Evolutionary conservation across 2,888 invertebrate genomes (phyloP).

Genomic region (Harpagoxenus sublaevis): DNA sequence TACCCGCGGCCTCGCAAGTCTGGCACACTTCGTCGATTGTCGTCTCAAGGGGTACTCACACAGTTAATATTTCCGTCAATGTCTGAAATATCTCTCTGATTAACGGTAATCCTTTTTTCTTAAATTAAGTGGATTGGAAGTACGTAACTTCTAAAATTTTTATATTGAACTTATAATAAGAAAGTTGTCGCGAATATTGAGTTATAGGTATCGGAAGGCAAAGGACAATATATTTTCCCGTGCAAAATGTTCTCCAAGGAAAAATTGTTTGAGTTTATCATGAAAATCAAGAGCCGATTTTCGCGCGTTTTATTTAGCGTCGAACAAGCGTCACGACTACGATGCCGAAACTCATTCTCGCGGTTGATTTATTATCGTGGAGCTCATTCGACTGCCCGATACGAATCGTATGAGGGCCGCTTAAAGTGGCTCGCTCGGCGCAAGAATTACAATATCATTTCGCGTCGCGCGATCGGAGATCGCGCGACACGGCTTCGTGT

Average conservation of each 20-base stretch:
- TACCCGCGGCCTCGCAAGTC: slow-evolving; percentile 43
- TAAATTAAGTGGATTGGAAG: not conserved
- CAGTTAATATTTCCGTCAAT: not conserved
- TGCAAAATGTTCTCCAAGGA: not conserved
- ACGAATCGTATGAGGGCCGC: slow-evolving; percentile 50
- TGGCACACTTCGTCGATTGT: slow-evolving; percentile 46
- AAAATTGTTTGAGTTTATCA: not conserved
- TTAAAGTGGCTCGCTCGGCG: slow-evolving; percentile 28
- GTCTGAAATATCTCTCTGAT: not conserved
- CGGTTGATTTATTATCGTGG: slow-evolving; percentile 11
- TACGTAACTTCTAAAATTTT: not conserved
- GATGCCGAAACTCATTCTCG: not conserved
- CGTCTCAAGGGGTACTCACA: slow-evolving; percentile 44
- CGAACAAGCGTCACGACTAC: not conserved
- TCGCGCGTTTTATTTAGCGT: not conserved
- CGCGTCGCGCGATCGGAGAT: slow-evolving; percentile 29
- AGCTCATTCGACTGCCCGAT: slow-evolving; percentile 3
- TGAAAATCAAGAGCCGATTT: not conserved
- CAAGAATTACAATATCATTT: slow-evolving; percentile 62
- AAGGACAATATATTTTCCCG: not conserved
- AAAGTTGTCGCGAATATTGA: not conserved
- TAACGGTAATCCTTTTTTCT: not conserved
- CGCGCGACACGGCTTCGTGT: slow-evolving; percentile 54
- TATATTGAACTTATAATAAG: not conserved
- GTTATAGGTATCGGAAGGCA: no score